These are phyloP conservation scores for Cossypha niveicapilla DNA, from an alignment of 2,797 vertebrate genomes.

Conservation along the genomic window DNA sequence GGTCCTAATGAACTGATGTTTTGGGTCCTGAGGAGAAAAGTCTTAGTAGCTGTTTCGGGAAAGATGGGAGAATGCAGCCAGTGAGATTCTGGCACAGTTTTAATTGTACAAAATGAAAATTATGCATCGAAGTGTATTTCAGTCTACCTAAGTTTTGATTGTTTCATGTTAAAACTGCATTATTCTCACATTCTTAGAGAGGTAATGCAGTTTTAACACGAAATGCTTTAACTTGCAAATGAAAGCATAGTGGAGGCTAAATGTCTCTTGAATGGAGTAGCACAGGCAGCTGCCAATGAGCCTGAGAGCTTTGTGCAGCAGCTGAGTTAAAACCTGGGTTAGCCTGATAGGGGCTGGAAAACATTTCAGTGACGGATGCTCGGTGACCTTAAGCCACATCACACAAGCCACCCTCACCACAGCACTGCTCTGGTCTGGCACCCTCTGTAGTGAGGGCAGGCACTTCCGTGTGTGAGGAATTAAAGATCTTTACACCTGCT, in stretches of 20 bases:
- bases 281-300: neutral
- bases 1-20: neutral
- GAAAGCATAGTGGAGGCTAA: neutral
- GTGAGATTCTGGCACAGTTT: neutral
- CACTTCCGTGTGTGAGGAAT: neutral
- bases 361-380: neutral
- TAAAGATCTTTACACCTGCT: neutral
- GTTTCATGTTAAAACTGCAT: neutral
- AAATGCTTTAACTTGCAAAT: neutral
- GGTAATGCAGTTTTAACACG: neutral
- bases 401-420: neutral
- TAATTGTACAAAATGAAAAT: neutral
- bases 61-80: neutral
- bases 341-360: neutral
- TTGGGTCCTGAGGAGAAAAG: neutral
- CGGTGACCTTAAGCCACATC: neutral
- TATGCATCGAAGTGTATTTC: neutral
- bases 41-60: neutral
- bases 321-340: neutral
- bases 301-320: neutral
- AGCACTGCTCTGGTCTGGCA: neutral
- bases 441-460: accelerated
- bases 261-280: neutral
- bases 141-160: neutral
- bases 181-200: neutral